Base-by-base conservation (phyloP, 1,140 invertebrate genomes). In the Penaeus vannamei region DNA sequence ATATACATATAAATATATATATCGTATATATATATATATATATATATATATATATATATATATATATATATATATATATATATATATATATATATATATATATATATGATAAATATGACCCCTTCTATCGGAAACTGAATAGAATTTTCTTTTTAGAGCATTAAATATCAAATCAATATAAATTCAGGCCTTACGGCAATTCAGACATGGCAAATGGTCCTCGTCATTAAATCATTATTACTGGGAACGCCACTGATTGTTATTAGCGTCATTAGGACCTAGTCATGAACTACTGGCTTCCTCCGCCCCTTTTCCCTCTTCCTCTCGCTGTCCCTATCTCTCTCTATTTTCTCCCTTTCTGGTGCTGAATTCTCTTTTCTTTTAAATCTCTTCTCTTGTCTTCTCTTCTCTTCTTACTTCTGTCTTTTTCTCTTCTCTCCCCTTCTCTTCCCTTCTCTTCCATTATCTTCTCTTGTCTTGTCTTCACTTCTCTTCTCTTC, bases 21-120 rank as follows among this genome's bases (percentile, higher is more conserved):
- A 32, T 84, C n/a, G n/a, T n/a, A n/a, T n/a, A n/a, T n/a, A 32
- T 84, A 32, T 84, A 29, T 72, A 29, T 84, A 29, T 84, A 29
- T 82, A 60, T 82, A 60, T 82, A 60, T 82, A 60, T 82, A 60
- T 82, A 60, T 62, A 60, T 82, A 60, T 82, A 60, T 82, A 60
- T 82, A 60, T 82, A 60, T 82, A 60, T 59, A 60, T 82, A 60
- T 59, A 60, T 82, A 60, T 59, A 60, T 82, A 60, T 62, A 60
- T 82, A 42, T 69, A 42, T 86, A 19, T 77, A 19, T 86, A 2
- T 85, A 20, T 85, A n/a, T 86, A 26, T 80, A 19, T 86, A 29
- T 86, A 29, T 79, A 69, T 79, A 46, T 61, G 46, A 0, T 72
- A 29, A 5, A 32, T 69, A 69, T 7, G 29, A 26, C 12, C 2